phyloP scores from a whole-genome alignment of 2,888 invertebrate genomes.

The Anticlea derivata region DNA sequence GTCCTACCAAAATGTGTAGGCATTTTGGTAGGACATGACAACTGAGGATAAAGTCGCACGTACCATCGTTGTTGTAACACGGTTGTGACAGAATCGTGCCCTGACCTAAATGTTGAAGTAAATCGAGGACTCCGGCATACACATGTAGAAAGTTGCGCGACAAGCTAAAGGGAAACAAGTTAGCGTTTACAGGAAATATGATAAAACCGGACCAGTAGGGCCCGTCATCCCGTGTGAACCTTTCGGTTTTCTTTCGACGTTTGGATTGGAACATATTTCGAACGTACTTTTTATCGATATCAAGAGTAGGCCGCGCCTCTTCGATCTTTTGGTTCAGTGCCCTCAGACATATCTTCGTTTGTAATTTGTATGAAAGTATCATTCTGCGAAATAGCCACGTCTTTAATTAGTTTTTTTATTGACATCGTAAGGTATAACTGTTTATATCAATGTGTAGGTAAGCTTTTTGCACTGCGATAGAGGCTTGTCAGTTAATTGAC shows the following conservation, averaged over 20 bases:
- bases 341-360: not conserved
- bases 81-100: not conserved
- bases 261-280: conserved; percentile 10
- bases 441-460: not conserved
- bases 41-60: too few relatives aligned
- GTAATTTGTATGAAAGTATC: not conserved
- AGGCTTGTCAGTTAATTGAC: conserved; percentile 2
- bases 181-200: conserved; percentile 53
- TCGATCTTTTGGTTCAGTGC: not conserved
- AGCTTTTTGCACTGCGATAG: conserved; percentile 1
- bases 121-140: conserved; percentile 40
- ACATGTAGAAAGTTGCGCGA: conserved; percentile 55
- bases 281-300: not conserved
- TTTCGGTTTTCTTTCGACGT: conserved; percentile 29
- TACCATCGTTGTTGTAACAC: not conserved
- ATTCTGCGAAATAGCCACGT: conserved; percentile 1
- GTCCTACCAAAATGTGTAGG: too few relatives aligned
- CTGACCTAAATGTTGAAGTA: conserved; percentile 31
- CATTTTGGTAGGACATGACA: too few relatives aligned
- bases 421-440: conserved; percentile 1
- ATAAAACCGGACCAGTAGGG: conserved; percentile 32
- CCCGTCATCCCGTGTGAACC: conserved; percentile 34
- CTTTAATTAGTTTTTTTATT: conserved; percentile 2
- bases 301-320: not conserved
- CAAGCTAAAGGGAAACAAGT: conserved; percentile 51